These are phyloP conservation scores for Latrodectus elegans DNA, from an alignment of 2,888 invertebrate species.

Conservation along the genomic window DNA sequence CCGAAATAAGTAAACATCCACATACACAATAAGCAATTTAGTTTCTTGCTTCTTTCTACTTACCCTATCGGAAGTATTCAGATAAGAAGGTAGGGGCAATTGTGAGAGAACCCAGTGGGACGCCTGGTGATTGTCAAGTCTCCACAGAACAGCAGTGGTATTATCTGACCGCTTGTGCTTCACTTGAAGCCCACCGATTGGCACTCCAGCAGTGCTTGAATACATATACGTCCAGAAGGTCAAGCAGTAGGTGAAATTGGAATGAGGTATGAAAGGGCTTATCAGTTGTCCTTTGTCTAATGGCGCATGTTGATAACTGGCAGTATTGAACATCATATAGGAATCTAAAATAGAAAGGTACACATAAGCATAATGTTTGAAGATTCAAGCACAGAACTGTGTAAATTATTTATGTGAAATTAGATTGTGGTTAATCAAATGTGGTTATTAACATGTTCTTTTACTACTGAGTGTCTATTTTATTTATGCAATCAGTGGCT, in stretches of 20 bases:
- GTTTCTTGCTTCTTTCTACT: not conserved
- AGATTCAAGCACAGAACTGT: too few relatives aligned
- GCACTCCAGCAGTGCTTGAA: constrained; percentile 57
- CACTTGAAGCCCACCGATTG: constrained; percentile 59
- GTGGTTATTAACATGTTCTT: too few relatives aligned
- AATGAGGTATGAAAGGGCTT: constrained; percentile 58
- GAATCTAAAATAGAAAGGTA: constrained; percentile 73
- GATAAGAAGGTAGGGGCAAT: constrained; percentile 23
- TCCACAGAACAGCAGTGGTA: constrained; percentile 77
- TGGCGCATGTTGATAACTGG: constrained; percentile 75
- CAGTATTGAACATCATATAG: constrained; percentile 76
- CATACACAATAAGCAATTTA: too few relatives aligned
- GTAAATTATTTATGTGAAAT: too few relatives aligned
- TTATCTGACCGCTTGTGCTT: constrained; percentile 51
- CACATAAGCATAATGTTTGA: too few relatives aligned
- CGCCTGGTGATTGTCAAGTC: constrained; percentile 79
- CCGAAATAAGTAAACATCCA: too few relatives aligned
- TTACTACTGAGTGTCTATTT: too few relatives aligned
- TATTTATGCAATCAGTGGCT: too few relatives aligned
- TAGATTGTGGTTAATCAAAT: too few relatives aligned
- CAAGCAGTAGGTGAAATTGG: constrained; percentile 57
- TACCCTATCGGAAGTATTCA: constrained; percentile 51
- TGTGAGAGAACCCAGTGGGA: constrained; percentile 76
- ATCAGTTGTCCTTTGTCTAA: constrained; percentile 76
- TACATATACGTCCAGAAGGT: constrained; percentile 67